Conservation (phyloP, 2,888 invertebrate species). For the Chydorus sphaericus region DNA sequence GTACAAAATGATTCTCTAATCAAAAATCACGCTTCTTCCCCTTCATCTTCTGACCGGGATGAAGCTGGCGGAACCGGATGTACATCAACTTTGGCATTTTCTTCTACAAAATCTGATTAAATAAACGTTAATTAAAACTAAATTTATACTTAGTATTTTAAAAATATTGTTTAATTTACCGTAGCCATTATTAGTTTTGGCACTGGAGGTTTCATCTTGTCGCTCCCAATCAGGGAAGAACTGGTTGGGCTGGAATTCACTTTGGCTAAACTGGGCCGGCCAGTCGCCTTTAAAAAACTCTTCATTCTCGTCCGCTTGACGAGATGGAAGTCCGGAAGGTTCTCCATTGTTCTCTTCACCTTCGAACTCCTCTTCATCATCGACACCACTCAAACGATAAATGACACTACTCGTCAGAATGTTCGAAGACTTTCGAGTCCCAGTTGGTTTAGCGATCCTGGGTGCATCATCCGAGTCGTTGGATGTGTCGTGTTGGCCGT, state of each 20-base stretch:
- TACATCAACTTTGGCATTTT: too few species aligned
- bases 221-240: conserved; percentile 9
- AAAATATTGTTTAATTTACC: too few species aligned
- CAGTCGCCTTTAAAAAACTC: not conserved
- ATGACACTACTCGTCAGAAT: not conserved
- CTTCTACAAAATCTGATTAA: too few species aligned
- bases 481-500: not conserved
- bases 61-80: too few species aligned
- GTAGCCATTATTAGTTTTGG: too few species aligned
- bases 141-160: too few species aligned
- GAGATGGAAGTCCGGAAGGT: not conserved
- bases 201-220: too few species aligned
- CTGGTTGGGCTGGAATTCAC: conserved; percentile 9
- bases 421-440: not conserved
- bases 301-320: not conserved
- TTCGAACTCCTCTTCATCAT: not conserved
- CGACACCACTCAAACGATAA: conserved; percentile 8
- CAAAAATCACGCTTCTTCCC: too few species aligned
- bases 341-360: not conserved
- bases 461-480: not conserved
- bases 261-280: not conserved
- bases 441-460: too few species aligned
- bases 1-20: too few species aligned
- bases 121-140: too few species aligned
- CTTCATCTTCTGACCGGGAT: too few species aligned